Evolutionary conservation across 2,113 vertebrate species (phyloP).

Genomic region (Perognathus longimembris): DNA sequence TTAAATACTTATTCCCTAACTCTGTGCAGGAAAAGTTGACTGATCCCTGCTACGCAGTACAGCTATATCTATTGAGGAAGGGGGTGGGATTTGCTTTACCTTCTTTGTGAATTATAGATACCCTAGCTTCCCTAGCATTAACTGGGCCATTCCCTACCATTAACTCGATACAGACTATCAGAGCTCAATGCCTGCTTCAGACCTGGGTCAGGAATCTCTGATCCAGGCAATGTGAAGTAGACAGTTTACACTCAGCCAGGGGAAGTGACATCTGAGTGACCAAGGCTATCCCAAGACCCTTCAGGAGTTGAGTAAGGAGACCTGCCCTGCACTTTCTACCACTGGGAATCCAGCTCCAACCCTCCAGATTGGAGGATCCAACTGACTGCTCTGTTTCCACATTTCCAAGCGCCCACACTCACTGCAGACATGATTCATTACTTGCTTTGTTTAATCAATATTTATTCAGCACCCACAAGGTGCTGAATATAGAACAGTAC

Average conservation of each 20-base stretch:
- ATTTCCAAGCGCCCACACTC: conserved; percentile 24
- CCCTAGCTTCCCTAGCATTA: neutral
- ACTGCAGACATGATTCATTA: conserved; percentile 60
- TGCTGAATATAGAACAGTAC: conserved; percentile 65
- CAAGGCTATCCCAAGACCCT: too few species aligned
- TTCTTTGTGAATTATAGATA: neutral
- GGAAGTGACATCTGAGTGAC: neutral
- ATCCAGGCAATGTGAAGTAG: neutral
- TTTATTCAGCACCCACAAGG: conserved; percentile 70
- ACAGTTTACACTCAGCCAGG: neutral
- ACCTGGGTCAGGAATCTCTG: neutral
- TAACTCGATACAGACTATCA: neutral
- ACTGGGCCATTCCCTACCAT: too few species aligned
- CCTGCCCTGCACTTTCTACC: too few species aligned
- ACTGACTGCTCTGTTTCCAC: neutral
- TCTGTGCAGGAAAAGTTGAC: neutral
- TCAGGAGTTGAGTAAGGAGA: rapidly evolving
- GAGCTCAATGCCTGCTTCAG: neutral
- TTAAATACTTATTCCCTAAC: neutral
- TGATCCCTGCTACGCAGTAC: neutral
- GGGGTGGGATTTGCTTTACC: neutral
- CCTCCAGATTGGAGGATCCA: neutral
- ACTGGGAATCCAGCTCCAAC: neutral
- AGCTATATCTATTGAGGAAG: neutral
- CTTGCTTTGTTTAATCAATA: conserved; percentile 75